A percentile compares a stretch with the other conserved stretches of the same genome.
Conservation (phyloP, 1,140 invertebrate genomes). For the Wasmannia auropunctata region DNA sequence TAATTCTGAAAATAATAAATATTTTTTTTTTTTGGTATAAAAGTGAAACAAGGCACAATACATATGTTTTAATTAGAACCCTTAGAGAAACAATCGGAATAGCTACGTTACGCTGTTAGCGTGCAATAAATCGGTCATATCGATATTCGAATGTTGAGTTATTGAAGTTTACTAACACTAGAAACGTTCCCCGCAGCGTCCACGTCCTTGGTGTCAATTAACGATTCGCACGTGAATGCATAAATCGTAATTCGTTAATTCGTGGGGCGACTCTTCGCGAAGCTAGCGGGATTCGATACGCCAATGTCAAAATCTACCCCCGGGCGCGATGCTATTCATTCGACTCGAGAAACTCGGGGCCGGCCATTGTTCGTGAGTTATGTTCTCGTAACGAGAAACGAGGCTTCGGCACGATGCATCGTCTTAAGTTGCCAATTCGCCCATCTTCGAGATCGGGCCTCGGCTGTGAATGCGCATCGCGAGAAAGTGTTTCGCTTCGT, state of each 20-base stretch:
- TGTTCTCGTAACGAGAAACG: conserved; percentile 73
- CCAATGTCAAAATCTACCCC: conserved; percentile 65
- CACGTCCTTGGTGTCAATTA: conserved; percentile 71
- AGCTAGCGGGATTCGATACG: conserved; percentile 68
- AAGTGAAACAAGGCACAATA: neutral
- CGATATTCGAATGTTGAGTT: conserved; percentile 2
- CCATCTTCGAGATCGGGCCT: conserved; percentile 37
- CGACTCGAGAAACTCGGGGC: conserved; percentile 62
- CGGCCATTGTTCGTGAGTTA: conserved; percentile 73
- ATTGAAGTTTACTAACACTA: conserved; percentile 37
- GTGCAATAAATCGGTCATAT: conserved; percentile 29
- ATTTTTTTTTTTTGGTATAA: neutral
- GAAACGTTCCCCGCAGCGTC: conserved; percentile 56
- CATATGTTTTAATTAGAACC: neutral
- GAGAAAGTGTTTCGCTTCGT: conserved; percentile 44
- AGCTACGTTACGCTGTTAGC: neutral
- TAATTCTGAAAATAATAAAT: neutral
- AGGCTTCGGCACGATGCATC: conserved; percentile 48
- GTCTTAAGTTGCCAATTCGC: conserved; percentile 66
- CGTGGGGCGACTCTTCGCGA: conserved; percentile 45
- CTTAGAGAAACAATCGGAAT: conserved; percentile 20
- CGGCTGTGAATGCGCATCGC: neutral
- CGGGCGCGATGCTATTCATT: conserved; percentile 69
- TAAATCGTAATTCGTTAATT: conserved; percentile 76
- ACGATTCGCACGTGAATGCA: conserved; percentile 67